Evolutionary conservation across 2,797 vertebrate species (phyloP).

Genomic region (Pangasius mekongensis): DNA sequence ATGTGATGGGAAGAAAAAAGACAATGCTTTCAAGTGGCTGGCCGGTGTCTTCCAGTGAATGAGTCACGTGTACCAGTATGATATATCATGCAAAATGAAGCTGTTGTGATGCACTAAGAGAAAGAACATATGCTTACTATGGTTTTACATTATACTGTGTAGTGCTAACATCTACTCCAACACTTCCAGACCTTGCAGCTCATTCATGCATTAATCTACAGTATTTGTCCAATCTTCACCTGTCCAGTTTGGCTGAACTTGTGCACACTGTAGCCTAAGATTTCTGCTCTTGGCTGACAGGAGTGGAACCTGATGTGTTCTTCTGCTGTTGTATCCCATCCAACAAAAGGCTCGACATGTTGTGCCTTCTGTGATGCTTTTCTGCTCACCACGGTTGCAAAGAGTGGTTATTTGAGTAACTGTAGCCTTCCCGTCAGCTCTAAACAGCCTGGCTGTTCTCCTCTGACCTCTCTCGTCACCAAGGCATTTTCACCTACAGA

Average conservation of each 20-base stretch:
- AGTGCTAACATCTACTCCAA: background rate
- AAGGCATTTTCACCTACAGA: background rate
- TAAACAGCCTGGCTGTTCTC: background rate
- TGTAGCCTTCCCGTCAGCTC: background rate
- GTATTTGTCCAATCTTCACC: background rate
- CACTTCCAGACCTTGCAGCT: background rate
- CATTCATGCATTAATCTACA: background rate
- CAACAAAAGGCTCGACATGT: background rate
- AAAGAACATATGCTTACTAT: background rate
- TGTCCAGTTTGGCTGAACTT: too few species aligned
- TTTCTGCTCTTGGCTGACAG: background rate
- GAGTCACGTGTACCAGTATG: background rate
- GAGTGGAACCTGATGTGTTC: background rate
- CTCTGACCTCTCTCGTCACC: background rate
- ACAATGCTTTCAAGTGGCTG: slow-evolving; percentile 25
- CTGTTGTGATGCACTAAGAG: background rate
- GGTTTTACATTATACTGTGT: background rate
- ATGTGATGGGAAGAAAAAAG: slow-evolving; percentile 28
- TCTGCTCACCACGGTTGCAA: background rate
- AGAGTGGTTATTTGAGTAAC: background rate
- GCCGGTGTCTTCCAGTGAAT: background rate
- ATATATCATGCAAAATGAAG: slow-evolving; percentile 18
- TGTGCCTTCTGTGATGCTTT: background rate
- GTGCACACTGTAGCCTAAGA: background rate
- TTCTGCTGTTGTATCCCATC: background rate